These are phyloP conservation scores for Anisognathus igniventris DNA, from an alignment of 2,797 vertebrate genomes.

Conservation along the genomic window DNA sequence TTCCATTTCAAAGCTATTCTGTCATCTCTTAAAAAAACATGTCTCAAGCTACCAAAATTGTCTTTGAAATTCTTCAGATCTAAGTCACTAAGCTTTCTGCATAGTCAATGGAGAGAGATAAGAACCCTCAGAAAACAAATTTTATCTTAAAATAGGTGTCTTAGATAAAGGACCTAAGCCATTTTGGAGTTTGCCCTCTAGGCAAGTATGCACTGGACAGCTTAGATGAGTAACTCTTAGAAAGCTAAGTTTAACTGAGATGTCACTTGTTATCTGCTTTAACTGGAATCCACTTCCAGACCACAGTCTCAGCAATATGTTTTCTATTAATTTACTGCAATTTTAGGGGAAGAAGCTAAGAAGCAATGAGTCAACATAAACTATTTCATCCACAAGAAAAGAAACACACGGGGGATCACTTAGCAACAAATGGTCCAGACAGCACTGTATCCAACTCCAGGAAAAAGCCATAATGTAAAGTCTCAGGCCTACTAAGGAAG, in stretches of 20 bases:
- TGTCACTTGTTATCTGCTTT: background rate
- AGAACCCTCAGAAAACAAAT: background rate
- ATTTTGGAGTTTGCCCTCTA: background rate
- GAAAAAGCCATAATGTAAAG: background rate
- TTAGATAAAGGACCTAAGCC: background rate
- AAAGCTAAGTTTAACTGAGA: background rate
- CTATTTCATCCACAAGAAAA: background rate
- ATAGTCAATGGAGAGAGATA: background rate
- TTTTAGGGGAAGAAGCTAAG: background rate
- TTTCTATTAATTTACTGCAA: background rate
- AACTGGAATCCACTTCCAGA: background rate
- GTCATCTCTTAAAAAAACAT: background rate
- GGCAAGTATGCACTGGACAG: background rate
- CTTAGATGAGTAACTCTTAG: background rate
- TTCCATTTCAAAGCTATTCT: background rate
- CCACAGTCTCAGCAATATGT: background rate
- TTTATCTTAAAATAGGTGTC: background rate
- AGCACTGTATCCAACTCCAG: background rate
- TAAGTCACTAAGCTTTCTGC: background rate
- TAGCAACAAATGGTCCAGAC: background rate
- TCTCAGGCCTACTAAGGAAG: background rate
- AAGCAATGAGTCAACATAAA: background rate
- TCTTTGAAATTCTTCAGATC: background rate
- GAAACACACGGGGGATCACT: background rate
- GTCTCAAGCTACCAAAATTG: background rate